Evolutionary conservation across 2,888 invertebrate genomes (phyloP).

Genomic region (Ochlodes sylvanus): DNA sequence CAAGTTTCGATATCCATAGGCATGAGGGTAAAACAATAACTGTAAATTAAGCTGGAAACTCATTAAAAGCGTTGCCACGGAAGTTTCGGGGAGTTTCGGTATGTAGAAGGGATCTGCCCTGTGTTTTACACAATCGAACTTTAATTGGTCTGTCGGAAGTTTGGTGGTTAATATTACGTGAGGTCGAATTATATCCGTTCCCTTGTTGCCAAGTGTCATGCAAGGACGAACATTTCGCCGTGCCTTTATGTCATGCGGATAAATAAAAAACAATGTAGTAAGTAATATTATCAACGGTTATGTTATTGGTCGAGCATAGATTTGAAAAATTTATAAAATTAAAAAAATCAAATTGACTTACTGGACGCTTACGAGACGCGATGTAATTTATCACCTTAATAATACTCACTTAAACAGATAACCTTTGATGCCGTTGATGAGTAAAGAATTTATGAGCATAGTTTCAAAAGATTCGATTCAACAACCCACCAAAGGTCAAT

Average conservation of each 20-base stretch:
- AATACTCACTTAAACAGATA: not conserved
- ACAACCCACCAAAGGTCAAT: conserved; percentile 60
- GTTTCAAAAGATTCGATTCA: conserved; percentile 52
- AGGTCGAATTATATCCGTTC: conserved; percentile 41
- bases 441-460: conserved; percentile 24
- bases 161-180: conserved; percentile 50
- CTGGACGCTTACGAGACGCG: not conserved
- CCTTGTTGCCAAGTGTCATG: not conserved
- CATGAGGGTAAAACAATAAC: conserved; percentile 77
- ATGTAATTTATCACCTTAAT: conserved; percentile 6
- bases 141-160: conserved; percentile 65
- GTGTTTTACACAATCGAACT: conserved; percentile 70
- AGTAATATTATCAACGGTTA: not conserved
- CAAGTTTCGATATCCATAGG: conserved; percentile 62
- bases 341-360: not conserved
- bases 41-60: conserved; percentile 79
- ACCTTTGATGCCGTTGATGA: conserved; percentile 14
- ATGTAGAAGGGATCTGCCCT: conserved; percentile 51
- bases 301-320: conserved; percentile 4
- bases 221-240: conserved; percentile 1
- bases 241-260: not conserved
- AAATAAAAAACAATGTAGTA: conserved; percentile 1
- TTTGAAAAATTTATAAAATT: conserved; percentile 1
- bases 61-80: conserved; percentile 69
- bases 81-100: conserved; percentile 50